These are phyloP conservation scores for Piaya cayana DNA, from an alignment of 2,113 vertebrate genomes.

Conservation along the genomic window DNA sequence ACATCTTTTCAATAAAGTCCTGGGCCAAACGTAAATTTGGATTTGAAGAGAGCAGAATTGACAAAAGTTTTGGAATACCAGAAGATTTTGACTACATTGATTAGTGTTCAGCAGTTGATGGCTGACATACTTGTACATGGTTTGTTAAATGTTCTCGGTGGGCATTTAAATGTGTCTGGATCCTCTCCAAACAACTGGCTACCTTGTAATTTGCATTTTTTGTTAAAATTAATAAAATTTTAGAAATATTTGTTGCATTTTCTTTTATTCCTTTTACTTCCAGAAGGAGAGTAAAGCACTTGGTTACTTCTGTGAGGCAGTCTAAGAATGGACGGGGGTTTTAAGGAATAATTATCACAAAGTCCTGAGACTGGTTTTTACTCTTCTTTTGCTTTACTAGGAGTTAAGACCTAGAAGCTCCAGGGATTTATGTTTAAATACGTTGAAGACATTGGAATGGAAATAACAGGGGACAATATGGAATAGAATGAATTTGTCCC, in stretches of 20 bases:
- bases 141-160: background rate
- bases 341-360: background rate
- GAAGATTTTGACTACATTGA: conserved; percentile 98
- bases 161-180: background rate
- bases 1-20: conserved; percentile 94
- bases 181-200: background rate
- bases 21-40: conserved; percentile 98
- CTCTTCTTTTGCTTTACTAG: background rate
- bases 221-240: conserved; percentile 67
- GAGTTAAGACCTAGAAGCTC: background rate
- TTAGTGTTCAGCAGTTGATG: conserved; percentile 47
- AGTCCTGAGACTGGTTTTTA: background rate
- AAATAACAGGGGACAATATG: background rate
- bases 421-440: background rate
- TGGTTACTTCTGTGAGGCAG: background rate
- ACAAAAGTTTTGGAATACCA: conserved; percentile 96
- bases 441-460: background rate
- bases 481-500: background rate
- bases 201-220: background rate
- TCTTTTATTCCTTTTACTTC: background rate
- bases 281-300: background rate
- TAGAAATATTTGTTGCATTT: background rate
- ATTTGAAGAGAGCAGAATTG: conserved; percentile 89
- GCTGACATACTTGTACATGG: conserved; percentile 23
- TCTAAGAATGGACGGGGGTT: background rate